These are phyloP conservation scores for Hartigia nigra DNA, from an alignment of 2,888 invertebrate species.

Conservation along the genomic window DNA sequence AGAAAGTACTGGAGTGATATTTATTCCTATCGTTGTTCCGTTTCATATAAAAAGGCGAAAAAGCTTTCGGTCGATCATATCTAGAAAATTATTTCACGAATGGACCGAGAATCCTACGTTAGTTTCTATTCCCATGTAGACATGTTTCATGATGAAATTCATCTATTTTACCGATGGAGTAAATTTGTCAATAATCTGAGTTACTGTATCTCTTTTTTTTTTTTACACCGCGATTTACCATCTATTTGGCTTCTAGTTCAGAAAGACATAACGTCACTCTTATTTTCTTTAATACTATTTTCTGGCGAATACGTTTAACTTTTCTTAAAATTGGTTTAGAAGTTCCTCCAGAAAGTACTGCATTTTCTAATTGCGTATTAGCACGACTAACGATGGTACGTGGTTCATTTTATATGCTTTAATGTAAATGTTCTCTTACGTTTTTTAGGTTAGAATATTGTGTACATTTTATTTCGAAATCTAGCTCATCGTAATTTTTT, in stretches of 20 bases:
- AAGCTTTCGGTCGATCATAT: not conserved
- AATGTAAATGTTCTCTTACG: not conserved
- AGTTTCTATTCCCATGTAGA: not conserved
- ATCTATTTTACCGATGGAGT: too few species aligned
- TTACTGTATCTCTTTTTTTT: not conserved
- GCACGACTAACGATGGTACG: not conserved
- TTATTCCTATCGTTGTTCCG: not conserved
- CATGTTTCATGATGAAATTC: too few species aligned
- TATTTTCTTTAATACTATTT: not conserved
- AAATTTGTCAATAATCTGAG: too few species aligned
- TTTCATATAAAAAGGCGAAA: not conserved
- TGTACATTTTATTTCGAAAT: not conserved
- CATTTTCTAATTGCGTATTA: not conserved
- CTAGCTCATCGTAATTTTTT: not conserved
- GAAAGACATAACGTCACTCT: not conserved
- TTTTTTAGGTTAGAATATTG: not conserved
- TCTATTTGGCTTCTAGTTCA: not conserved
- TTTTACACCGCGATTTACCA: not conserved
- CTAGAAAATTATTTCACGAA: not conserved
- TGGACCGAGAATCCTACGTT: not conserved
- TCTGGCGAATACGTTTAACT: not conserved
- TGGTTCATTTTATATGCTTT: not conserved
- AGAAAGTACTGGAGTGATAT: not conserved
- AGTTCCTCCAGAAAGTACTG: not conserved
- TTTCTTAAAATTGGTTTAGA: not conserved